A percentile compares a stretch with the other conserved stretches of the same genome.
phyloP scores from a whole-genome alignment of 2,888 invertebrate genomes.

The Idaea aversata region DNA sequence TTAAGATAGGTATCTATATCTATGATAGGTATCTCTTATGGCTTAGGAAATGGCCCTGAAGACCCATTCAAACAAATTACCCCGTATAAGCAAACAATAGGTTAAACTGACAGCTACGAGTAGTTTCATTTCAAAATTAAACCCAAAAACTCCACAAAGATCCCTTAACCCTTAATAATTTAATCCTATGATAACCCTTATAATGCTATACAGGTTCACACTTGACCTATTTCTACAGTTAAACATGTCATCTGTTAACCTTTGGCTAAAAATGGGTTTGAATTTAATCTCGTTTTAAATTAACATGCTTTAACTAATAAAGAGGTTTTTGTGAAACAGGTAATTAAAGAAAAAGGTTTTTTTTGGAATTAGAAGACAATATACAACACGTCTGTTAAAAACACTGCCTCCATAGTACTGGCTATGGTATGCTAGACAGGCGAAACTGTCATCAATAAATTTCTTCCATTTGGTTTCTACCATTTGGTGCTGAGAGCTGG shows the following conservation, averaged over 20 bases:
- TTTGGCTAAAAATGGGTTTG: background rate
- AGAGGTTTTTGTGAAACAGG: background rate
- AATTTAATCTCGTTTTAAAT: background rate
- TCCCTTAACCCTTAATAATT: constrained; percentile 37
- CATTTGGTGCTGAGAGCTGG: no score
- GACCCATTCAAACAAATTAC: no score
- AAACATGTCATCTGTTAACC: background rate
- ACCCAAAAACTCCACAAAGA: constrained; percentile 1
- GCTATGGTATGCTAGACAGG: no score
- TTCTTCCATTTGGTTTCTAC: no score
- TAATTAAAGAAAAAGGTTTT: background rate
- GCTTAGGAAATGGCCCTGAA: no score
- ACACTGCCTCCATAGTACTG: no score
- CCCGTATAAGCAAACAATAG: background rate
- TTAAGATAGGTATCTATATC: no score
- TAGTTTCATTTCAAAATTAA: background rate
- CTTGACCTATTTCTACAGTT: background rate
- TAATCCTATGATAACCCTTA: constrained; percentile 40
- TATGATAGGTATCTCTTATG: no score
- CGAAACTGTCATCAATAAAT: no score
- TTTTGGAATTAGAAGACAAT: background rate
- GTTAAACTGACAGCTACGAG: background rate
- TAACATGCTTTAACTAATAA: background rate
- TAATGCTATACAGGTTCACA: constrained; percentile 27
- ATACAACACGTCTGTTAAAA: no score